phyloP scores from a whole-genome alignment of 2,888 invertebrate species.

The Limnephilus lunatus region DNA sequence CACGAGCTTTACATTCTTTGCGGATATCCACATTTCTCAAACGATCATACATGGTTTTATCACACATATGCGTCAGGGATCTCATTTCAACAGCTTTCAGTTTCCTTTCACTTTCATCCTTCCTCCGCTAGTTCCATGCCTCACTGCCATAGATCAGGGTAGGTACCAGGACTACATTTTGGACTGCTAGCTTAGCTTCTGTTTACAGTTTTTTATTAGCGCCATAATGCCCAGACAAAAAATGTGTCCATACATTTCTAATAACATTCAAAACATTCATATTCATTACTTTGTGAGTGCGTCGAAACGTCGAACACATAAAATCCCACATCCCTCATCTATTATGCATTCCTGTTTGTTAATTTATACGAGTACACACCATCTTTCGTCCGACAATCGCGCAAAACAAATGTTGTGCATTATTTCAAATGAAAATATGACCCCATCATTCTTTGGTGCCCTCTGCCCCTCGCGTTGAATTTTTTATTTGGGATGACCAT shows the following conservation, averaged over 20 bases:
- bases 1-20: no score
- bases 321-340: background rate
- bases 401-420: constrained; percentile 44
- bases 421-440: constrained; percentile 58
- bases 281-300: background rate
- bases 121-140: no score
- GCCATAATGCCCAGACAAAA: no score
- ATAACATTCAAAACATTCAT: background rate
- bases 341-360: background rate
- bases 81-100: no score
- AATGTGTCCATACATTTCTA: background rate
- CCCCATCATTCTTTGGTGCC: constrained; percentile 63
- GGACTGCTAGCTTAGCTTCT: no score
- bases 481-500: constrained; percentile 60
- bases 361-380: constrained; percentile 11
- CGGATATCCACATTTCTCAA: no score
- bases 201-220: no score
- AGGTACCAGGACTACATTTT: no score
- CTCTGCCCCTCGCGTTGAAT: constrained; percentile 57
- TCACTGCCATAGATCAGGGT: no score
- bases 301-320: background rate
- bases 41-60: no score
- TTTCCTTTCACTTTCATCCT: no score
- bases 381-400: background rate
- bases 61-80: no score